Base-by-base conservation (phyloP, 2,113 vertebrate species). In the Hyperopisus bebe region DNA sequence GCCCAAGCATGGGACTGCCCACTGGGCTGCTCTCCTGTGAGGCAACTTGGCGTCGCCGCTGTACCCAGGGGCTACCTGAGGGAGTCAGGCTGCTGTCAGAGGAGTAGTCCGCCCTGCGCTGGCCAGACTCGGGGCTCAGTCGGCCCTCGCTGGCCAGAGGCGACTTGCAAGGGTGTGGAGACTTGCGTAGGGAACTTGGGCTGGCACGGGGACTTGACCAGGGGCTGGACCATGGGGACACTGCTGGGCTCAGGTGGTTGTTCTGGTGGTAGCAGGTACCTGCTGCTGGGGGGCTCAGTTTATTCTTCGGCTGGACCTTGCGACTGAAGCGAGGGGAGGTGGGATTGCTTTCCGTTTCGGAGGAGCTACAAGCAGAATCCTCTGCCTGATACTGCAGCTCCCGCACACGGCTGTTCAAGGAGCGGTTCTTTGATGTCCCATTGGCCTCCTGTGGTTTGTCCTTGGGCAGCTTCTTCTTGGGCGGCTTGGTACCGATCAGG, bases 321-420 rank as follows among this genome's bases (percentile, higher is more conserved):
- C 98, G 95, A 46, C 95, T 95, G 3, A 97, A 94, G 88, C 96
- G 88, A 0, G 98, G 98, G 0, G 98, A 98, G 0, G 97, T 95
- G 0, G 98, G 98, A 55, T 95, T 97, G 93, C 98, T 99, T 90
- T 99, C 98, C 0, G 97, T 97, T 51, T 99, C 98, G 0, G 98
- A 99, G 77, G 98, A 99, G 93, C 98, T 99, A 92, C 98, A 98
- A 88, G 97, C 97, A 0, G 98, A 98, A 93, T 99, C 98, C 0
- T 99, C 98, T 0, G 97, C 97, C 21, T 94, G 92, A 91, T 97
- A 98, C 91, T 99, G 98, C 7, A 99, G 97, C 94, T 98, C 97
- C 80, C 98, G 95, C 0, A 99, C 97, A 86, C 98, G 94, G 94
- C 96, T 98, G 93, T 99, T 98, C 3, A 97, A 96, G 0, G 98